A percentile compares a stretch with the other conserved stretches of the same genome.
phyloP scores from a whole-genome alignment of 2,888 invertebrate species.

The Aspidapion aeneum region DNA sequence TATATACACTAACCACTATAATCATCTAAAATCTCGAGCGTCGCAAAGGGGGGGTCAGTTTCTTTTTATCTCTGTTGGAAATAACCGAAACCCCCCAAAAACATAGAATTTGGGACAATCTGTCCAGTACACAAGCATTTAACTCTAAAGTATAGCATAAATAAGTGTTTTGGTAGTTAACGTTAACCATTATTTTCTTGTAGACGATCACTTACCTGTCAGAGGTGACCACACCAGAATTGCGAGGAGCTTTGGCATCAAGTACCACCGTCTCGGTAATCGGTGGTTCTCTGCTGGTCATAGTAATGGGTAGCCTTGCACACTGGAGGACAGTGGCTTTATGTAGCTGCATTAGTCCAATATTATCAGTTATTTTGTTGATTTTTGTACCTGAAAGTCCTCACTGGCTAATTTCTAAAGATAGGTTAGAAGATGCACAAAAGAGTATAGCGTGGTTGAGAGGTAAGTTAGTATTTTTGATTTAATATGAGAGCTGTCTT shows the following conservation, averaged over 20 bases:
- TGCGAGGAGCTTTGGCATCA: slow-evolving; percentile 71
- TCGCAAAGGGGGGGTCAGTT: too few species aligned
- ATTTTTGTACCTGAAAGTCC: slow-evolving; percentile 79
- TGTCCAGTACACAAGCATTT: too few species aligned
- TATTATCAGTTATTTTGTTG: slow-evolving; percentile 60
- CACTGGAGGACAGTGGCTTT: slow-evolving; percentile 70
- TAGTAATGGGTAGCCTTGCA: slow-evolving; percentile 67
- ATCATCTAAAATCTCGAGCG: too few species aligned
- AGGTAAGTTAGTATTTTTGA: slow-evolving; percentile 51
- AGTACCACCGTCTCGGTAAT: slow-evolving; percentile 75
- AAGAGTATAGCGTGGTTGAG: slow-evolving; percentile 72
- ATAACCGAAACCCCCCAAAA: too few species aligned
- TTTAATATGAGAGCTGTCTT: too few species aligned
- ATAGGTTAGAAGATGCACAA: slow-evolving; percentile 62
- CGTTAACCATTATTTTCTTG: slow-evolving; percentile 25
- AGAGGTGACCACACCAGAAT: slow-evolving; percentile 76
- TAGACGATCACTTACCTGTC: slow-evolving; percentile 80
- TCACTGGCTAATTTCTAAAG: slow-evolving; percentile 71
- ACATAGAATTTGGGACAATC: too few species aligned
- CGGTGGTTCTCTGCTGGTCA: slow-evolving; percentile 71
- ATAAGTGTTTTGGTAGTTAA: too few species aligned
- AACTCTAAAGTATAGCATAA: too few species aligned
- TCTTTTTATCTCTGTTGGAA: too few species aligned
- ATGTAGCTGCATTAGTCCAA: slow-evolving; percentile 62
- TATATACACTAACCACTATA: too few species aligned